Evolutionary conservation across 2,888 invertebrate species (phyloP).

Genomic region (Himalopsyche tibetana): DNA sequence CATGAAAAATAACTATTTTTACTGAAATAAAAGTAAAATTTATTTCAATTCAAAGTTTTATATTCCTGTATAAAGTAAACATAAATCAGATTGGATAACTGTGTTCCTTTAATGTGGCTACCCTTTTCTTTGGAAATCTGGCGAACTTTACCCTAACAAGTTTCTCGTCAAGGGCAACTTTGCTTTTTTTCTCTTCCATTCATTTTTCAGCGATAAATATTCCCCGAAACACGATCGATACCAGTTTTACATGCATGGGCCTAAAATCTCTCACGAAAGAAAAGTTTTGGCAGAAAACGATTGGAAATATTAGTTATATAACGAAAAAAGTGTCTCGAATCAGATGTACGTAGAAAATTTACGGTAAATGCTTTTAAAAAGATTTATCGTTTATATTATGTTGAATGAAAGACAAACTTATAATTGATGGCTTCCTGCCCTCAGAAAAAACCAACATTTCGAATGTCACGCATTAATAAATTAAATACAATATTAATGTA

Average conservation of each 20-base stretch:
- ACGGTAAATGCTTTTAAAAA: not conserved
- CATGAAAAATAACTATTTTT: no score
- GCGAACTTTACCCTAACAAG: conserved; percentile 57
- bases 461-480: no score
- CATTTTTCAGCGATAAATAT: conserved; percentile 63
- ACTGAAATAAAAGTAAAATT: no score
- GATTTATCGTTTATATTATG: not conserved
- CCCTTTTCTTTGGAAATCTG: conserved; percentile 54
- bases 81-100: conserved; percentile 23
- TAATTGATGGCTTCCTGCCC: no score
- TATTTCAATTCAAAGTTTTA: not conserved
- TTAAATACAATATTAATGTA: no score
- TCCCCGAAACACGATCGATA: conserved; percentile 62
- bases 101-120: conserved; percentile 49
- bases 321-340: not conserved
- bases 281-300: not conserved
- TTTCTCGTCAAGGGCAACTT: conserved; percentile 57
- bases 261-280: not conserved
- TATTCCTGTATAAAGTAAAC: not conserved
- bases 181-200: conserved; percentile 53
- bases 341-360: not conserved
- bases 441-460: no score
- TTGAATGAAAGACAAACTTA: not conserved
- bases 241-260: conserved; percentile 52
- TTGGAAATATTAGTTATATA: conserved; percentile 15